Conservation (phyloP, 2,888 invertebrate species). For the Pollenia labialis region DNA sequence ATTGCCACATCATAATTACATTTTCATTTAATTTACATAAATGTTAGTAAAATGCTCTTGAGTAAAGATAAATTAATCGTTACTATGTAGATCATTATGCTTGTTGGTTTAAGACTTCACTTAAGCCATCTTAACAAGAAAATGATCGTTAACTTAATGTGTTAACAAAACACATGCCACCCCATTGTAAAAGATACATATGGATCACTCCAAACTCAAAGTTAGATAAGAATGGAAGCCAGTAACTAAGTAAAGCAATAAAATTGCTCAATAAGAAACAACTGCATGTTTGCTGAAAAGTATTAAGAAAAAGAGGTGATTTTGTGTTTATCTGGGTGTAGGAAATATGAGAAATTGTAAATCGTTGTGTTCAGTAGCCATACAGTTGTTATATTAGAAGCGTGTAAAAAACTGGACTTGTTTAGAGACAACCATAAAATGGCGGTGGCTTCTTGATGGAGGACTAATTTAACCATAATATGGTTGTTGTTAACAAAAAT, state of each 20-base stretch:
- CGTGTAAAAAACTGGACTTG: too few relatives aligned
- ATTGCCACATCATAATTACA: slow-evolving; percentile 14
- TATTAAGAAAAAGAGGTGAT: slow-evolving; percentile 7
- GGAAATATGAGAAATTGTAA: background rate
- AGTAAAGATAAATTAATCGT: slow-evolving; percentile 12
- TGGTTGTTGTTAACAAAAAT: too few relatives aligned
- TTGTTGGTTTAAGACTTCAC: background rate
- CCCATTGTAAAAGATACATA: slow-evolving; percentile 30
- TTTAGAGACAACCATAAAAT: too few relatives aligned
- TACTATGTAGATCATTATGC: background rate
- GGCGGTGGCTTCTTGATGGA: too few relatives aligned
- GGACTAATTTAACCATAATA: too few relatives aligned
- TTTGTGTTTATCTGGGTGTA: background rate
- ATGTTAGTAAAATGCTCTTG: background rate
- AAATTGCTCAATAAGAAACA: slow-evolving; percentile 4
- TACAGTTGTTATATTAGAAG: too few relatives aligned
- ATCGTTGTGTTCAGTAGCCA: too few relatives aligned
- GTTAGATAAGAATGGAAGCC: background rate
- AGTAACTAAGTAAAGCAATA: slow-evolving; percentile 12
- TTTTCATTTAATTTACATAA: slow-evolving; percentile 21
- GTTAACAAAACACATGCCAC: slow-evolving; percentile 65
- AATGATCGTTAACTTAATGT: slow-evolving; percentile 64
- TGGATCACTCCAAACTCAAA: background rate
- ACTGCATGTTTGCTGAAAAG: background rate
- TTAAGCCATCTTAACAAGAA: slow-evolving; percentile 16